These are phyloP conservation scores for Rhagonycha fulva DNA, from an alignment of 2,888 invertebrate species.

Conservation along the genomic window DNA sequence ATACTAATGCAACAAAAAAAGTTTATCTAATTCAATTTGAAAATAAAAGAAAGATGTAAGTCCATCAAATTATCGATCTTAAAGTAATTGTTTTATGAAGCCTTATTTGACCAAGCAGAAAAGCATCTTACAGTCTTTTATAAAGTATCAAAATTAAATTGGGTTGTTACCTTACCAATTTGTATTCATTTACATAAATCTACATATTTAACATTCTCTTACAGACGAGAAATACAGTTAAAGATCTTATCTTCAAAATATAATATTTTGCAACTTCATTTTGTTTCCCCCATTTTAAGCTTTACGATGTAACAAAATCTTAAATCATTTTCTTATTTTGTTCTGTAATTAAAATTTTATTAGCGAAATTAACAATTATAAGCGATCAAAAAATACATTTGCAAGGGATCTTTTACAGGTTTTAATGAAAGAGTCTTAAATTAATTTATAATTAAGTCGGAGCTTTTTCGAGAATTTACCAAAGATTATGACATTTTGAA, in stretches of 20 bases:
- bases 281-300: constrained; percentile 1
- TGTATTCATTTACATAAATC: constrained; percentile 30
- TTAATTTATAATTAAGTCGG: background rate
- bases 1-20: background rate
- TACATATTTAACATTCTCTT: constrained; percentile 24
- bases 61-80: background rate
- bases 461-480: background rate
- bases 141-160: constrained; percentile 29
- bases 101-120: constrained; percentile 19
- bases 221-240: constrained; percentile 16
- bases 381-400: background rate
- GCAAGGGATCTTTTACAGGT: background rate
- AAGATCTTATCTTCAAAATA: constrained; percentile 27
- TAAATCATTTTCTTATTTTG: constrained; percentile 16
- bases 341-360: background rate
- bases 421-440: background rate
- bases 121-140: constrained; percentile 23
- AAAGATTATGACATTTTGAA: background rate
- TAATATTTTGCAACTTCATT: constrained; percentile 24
- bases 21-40: background rate
- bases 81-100: constrained; percentile 1
- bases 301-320: constrained; percentile 9
- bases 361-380: background rate
- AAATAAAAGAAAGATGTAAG: background rate
- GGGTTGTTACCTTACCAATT: constrained; percentile 30